These are phyloP conservation scores for Chelon labrosus DNA, from an alignment of 2,797 vertebrate genomes.

Conservation along the genomic window DNA sequence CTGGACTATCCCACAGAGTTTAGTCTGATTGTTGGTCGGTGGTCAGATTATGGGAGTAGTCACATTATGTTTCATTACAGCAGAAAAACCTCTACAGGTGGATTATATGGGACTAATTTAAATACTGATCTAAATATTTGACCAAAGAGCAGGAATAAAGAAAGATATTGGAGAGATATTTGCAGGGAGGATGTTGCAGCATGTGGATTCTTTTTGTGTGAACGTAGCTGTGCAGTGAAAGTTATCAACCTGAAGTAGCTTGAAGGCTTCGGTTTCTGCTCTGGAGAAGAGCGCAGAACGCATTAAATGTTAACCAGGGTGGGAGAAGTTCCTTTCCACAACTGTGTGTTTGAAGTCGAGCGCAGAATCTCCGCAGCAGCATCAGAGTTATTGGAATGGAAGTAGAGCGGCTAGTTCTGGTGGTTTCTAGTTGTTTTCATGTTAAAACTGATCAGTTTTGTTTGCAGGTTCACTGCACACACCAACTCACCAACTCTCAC, in stretches of 20 bases:
- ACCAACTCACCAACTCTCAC: neutral
- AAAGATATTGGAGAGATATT: neutral
- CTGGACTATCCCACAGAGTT: no score
- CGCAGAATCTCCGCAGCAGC: neutral
- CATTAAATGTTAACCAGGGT: no score
- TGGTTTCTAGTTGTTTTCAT: neutral
- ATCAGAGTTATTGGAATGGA: neutral
- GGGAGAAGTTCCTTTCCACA: neutral
- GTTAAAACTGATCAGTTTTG: neutral
- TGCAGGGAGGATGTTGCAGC: neutral
- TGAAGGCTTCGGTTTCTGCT: no score
- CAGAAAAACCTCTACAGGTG: neutral
- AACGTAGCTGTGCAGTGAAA: neutral
- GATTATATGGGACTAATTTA: neutral
- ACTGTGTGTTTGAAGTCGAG: slow-evolving; percentile 8
- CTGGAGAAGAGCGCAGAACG: no score
- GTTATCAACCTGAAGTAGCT: neutral
- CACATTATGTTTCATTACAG: no score
- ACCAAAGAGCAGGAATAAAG: neutral
- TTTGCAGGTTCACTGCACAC: slow-evolving; percentile 26
- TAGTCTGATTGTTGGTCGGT: no score
- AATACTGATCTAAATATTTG: neutral
- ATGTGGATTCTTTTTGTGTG: neutral
- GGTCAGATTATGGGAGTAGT: no score
- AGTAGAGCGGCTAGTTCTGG: neutral